Percentiles rank a stretch among this genome's conserved stretches.
These are phyloP conservation scores for Temnothorax unifasciatus DNA, from an alignment of 2,888 invertebrate species.

Conservation along the genomic window DNA sequence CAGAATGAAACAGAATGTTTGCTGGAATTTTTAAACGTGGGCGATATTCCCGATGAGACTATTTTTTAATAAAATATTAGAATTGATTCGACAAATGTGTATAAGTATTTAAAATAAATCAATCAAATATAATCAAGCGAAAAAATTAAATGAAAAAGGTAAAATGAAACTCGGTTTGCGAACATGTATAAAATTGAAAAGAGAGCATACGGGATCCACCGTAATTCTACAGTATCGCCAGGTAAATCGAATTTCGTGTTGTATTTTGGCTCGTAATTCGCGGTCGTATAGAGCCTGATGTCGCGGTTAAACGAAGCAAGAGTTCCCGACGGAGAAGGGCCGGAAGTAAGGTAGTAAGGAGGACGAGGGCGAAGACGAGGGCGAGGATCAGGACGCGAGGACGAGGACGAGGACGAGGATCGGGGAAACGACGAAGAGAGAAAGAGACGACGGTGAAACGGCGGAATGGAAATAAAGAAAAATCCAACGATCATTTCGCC, in stretches of 20 bases:
- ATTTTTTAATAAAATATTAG: slow-evolving; percentile 4
- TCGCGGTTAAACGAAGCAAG: slow-evolving; percentile 59
- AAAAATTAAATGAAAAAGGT: slow-evolving; percentile 10
- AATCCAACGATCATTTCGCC: slow-evolving; percentile 65
- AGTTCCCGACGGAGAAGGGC: slow-evolving; percentile 51
- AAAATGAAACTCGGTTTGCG: background rate
- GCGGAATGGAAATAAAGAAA: slow-evolving; percentile 61
- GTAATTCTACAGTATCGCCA: slow-evolving; percentile 13
- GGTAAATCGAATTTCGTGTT: slow-evolving; percentile 38
- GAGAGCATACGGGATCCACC: background rate
- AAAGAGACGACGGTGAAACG: slow-evolving; percentile 3
- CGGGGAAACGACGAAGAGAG: slow-evolving; percentile 18
- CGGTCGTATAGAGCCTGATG: slow-evolving; percentile 42
- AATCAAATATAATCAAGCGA: background rate
- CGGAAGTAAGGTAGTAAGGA: slow-evolving; percentile 46
- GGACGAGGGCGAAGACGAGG: background rate
- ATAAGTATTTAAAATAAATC: slow-evolving; percentile 15
- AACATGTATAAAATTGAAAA: background rate
- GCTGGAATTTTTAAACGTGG: background rate
- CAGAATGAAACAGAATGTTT: background rate
- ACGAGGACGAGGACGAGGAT: no score
- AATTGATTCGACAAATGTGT: background rate
- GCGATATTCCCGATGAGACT: background rate
- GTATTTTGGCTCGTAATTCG: slow-evolving; percentile 41
- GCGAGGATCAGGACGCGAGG: background rate